Evolutionary conservation across 2,113 vertebrate genomes (phyloP), one percentile per base, ranked within the genome.

Genomic region (Lophura nycthemera): DNA sequence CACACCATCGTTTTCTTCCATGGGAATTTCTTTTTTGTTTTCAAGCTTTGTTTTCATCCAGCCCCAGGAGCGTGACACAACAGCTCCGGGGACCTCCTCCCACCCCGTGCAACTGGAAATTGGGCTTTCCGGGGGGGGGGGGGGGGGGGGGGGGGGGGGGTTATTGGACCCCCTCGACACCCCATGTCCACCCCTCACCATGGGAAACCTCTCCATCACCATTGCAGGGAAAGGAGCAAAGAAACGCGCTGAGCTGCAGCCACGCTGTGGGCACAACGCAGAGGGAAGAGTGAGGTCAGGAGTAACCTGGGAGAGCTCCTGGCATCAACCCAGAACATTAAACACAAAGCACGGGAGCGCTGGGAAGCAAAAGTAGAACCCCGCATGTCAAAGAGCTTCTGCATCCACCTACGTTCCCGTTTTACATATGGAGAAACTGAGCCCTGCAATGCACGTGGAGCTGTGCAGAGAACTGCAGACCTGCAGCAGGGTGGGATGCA

Each of bases 21-120:
- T 79, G 90, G 71, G 95, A 94, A 89, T 71, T 75, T 17, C 7
- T 93, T 30, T 54, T 64, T 29, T 12, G 17, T n/a, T 59, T 64
- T 19, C 81, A 47, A 59, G 56, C 27, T 15, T 15, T 77, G 69
- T 83, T 90, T 83, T 34, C 43, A 30, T 18, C 54, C 87, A 15
- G 72, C 38, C 42, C 17, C 78, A 4, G 50, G 42, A 81, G n/a
- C 22, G 36, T 40, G 25, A 20, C n/a, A 18, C 17, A 22, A 63
- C 34, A 47, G 52, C 10, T 15, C 13, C 20, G 0, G 1, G 57
- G 60, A 9, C 43, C 59, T 42, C 20, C 1, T 0, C 27, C 48
- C 9, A 19, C 34, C 15, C 36, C 2, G 15, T 16, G 25, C 27
- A 54, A 30, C 14, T 4, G 47, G 36, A 50, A 63, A 4, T 18